These are phyloP conservation scores for Galleria mellonella DNA, from an alignment of 1,140 invertebrate genomes.

Conservation along the genomic window DNA sequence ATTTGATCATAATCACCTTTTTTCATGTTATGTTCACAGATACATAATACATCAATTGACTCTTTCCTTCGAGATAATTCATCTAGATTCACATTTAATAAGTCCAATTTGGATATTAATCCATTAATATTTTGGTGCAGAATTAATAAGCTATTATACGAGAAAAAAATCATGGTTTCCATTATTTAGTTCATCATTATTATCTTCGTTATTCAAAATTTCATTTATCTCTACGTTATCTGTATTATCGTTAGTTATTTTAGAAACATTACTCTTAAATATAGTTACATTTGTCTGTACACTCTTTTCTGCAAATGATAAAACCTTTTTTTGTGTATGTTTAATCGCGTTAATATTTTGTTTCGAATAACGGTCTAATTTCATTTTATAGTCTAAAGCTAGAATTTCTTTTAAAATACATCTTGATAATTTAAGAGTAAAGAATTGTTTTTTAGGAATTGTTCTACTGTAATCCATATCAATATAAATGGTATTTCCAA, in stretches of 20 bases:
- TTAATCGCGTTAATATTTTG: too few species aligned
- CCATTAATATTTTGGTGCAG: conserved; percentile 18
- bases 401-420: too few species aligned
- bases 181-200: background rate
- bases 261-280: too few species aligned
- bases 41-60: conserved; percentile 14
- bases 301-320: background rate
- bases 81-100: conserved; percentile 8
- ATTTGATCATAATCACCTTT: conserved; percentile 5
- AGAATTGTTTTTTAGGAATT: background rate
- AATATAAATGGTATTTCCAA: background rate
- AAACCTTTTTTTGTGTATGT: background rate
- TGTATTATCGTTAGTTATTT: background rate
- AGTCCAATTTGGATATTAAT: conserved; percentile 13
- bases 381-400: background rate
- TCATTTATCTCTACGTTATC: background rate
- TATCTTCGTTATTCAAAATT: background rate
- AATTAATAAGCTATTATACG: conserved; percentile 9
- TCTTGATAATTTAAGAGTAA: too few species aligned
- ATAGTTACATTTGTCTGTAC: too few species aligned
- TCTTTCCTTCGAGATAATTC: conserved; percentile 1
- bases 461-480: background rate
- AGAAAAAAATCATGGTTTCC: conserved; percentile 8
- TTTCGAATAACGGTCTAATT: background rate
- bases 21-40: conserved; percentile 12